Conservation (phyloP, 2,888 invertebrate genomes). For the Mesorhabditis belari region DNA sequence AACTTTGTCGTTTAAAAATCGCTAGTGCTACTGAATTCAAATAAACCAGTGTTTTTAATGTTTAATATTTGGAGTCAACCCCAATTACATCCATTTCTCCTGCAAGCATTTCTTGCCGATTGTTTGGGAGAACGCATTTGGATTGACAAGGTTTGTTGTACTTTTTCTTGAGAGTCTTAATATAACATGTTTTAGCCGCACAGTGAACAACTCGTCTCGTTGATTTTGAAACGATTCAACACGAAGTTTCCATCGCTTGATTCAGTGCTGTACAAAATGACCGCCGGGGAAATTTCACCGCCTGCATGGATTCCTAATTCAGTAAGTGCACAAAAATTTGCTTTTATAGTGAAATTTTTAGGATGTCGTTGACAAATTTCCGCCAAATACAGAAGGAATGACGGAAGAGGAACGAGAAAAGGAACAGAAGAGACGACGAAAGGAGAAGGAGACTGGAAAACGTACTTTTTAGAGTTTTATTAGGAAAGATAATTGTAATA, state of each 20-base stretch:
- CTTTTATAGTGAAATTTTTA: neutral
- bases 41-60: no score
- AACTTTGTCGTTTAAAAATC: no score
- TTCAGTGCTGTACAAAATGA: neutral
- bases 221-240: neutral
- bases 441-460: no score
- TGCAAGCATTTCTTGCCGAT: neutral
- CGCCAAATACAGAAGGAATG: neutral
- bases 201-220: neutral
- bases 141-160: neutral
- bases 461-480: no score
- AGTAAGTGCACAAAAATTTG: neutral
- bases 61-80: no score
- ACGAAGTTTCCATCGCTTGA: neutral
- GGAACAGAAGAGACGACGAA: no score
- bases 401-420: neutral
- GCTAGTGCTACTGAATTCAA: no score
- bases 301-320: neutral
- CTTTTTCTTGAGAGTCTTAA: neutral
- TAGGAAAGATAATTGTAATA: no score
- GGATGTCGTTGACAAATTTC: neutral
- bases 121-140: neutral
- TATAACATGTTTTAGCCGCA: neutral
- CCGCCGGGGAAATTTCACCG: neutral
- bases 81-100: neutral